Evolutionary conservation across 1,140 invertebrate species (phyloP), one percentile per base, ranked within the genome.

Genomic region (Tetramorium alpestre): DNA sequence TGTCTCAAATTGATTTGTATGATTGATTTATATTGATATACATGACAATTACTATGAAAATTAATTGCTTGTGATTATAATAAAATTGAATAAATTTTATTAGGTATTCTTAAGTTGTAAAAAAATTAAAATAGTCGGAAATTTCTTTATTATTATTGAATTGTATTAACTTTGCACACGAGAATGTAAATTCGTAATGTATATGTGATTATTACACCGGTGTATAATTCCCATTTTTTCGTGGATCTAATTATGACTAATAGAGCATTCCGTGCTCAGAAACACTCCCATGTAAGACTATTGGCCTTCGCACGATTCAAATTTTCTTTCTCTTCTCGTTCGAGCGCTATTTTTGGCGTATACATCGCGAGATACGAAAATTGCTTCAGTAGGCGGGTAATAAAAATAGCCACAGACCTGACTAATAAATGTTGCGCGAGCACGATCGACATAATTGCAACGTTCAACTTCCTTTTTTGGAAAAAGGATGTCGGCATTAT

Each of bases 361-460:
- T 11, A 78, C 3, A 13, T 67, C 47, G 64, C 8, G n/a, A 44
- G 64, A 81, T 54, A 54, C 47, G 77, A 81, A 22, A 69, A 69
- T 70, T 54, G 2, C 64, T 25, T 25, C 3, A 2, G 64, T 81
- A 38, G n/a, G 22, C n/a, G 33, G 33, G 7, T 16, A 69, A 69
- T 81, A 77, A 81, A 77, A 80, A 69, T 80, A 81, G 69, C 69
- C 13, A 33, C 33, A 51, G 54, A n/a, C 13, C n/a, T 8, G 22
- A 8, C 58, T 44, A 70, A 80, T 7, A 47, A 69, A 70, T 25
- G 22, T 69, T 81, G 33, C 77, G 44, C 76, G 44, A 64, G 18
- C 56, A 54, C 47, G n/a, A 80, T 69, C 33, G 44, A 80, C 49
- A 69, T 80, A 80, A 80, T 80, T 80, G 47, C 33, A 54, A 69